Base-by-base conservation (phyloP, 92 coral and sea anemone species). In the Plumapathes pennacea region DNA sequence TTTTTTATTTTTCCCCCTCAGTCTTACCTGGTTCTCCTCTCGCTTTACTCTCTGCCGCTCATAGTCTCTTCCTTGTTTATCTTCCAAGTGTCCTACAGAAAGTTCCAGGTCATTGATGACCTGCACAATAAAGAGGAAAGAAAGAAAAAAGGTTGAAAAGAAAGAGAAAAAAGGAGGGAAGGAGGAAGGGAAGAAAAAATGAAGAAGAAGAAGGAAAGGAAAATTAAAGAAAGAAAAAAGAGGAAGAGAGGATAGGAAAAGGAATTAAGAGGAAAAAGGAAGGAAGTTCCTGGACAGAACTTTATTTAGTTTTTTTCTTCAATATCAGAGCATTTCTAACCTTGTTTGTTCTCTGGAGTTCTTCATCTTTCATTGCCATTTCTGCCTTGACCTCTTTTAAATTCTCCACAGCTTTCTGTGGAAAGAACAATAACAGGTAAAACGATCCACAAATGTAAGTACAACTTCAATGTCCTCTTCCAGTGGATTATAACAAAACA, bases 11-110 rank as follows among this genome's bases (percentile, higher is more conserved):
- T n/a, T n/a, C n/a, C n/a, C n/a, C n/a, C n/a, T n/a, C n/a, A n/a
- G n/a, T n/a, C n/a, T n/a, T 30, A 84, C 91, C 89, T 92, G 71
- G 50, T 79, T 88, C 14, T 92, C 98, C 4, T 80, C 96, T 64
- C 76, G 62, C 19, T 64, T 46, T 40, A 55, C 82, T 59, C 76
- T 84, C 60, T 81, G 80, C 39, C 85, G 53, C 26, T 92, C 94
- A 38, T 62, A 88, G 50, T 88, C 96, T 49, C 90, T 71, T 15
- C 81, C 98, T 31, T 72, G 85, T 45, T 92, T 92, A 69, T 81
- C 89, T 44, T 92, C 98, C 25, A 90, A 47, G 47, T 92, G 98
- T 10, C 94, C 88, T 31, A 84, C 78, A n/a, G 58, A 71, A 9
- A 84, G 61, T 47, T 92, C 96, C 50, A 85, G 39, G 10, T 89